Base-by-base conservation (phyloP, 2,888 invertebrate genomes). In the Pyrocoelia pectoralis region DNA sequence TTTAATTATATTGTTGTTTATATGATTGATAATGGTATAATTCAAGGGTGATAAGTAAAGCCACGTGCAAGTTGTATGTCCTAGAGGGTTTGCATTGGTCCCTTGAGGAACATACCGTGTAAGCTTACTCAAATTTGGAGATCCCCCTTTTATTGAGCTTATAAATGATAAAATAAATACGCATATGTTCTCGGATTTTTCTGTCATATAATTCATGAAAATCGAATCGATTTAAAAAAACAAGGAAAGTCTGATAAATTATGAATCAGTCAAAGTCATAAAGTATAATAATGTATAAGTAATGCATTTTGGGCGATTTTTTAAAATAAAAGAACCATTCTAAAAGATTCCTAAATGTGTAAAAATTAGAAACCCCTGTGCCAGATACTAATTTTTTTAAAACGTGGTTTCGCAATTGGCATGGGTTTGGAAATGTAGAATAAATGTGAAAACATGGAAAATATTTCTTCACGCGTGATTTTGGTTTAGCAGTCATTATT, bases 21-120 rank as follows among this genome's bases (percentile, higher is more conserved):
- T 73, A 75, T 79, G 79, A 80, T 80, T 79, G 79, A 79, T 79
- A 77, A 77, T 75, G 65, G 70, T 67, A 65, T 72, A 73, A 74
- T 75, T 71, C 71, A 67, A 59, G 73, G 74, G 75, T 66, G 74
- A 69, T 72, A 72, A 74, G 68, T 73, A 70, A 75, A 71, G 70
- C 74, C 78, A 79, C 79, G 79, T 77, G 76, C 65, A 56, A 12
- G 41, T 54, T 46, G 19, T 15, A 46, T 14, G 33, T 67, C 70
- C 62, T 15, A 4, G 12, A 68, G 67, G 65, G 62, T 55, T 61
- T 61, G 64, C 62, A 68, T 69, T 62, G 57, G 58, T 54, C 68
- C 59, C 68, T 12, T 1, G 68, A 64, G 70, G 67, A 33, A 19
- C 49, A 54, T 43, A 51, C 62, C 56, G 65, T 57, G 65, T 63